These are phyloP conservation scores for Danaus plexippus DNA, from an alignment of 1,140 invertebrate genomes.

Conservation along the genomic window DNA sequence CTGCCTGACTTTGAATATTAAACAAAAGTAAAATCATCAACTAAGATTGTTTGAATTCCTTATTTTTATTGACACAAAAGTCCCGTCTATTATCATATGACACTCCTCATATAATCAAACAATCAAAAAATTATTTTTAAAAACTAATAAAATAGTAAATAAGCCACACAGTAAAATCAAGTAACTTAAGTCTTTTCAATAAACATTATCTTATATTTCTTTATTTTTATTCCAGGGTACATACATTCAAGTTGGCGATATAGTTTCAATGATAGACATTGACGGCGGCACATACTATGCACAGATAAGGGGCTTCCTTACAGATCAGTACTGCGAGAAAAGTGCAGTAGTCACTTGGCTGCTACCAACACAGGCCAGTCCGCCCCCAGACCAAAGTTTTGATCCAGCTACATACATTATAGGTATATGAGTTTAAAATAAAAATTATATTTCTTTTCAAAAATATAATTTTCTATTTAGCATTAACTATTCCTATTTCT, in stretches of 20 bases:
- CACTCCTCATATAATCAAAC: no score
- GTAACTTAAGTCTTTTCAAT: no score
- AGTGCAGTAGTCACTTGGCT: conserved; percentile 95
- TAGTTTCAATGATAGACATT: conserved; percentile 87
- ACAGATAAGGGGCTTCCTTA: conserved; percentile 89
- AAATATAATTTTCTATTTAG: conserved; percentile 10
- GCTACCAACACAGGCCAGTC: conserved; percentile 87
- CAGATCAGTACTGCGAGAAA: conserved; percentile 95
- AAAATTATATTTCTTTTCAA: neutral
- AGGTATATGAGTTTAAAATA: conserved; percentile 72
- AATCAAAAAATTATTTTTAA: no score
- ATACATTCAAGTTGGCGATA: conserved; percentile 92
- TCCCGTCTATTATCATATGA: no score
- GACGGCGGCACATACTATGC: conserved; percentile 88
- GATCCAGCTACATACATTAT: conserved; percentile 93
- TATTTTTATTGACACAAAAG: no score
- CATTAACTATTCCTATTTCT: neutral
- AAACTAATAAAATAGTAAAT: no score
- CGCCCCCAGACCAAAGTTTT: conserved; percentile 83
- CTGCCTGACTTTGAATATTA: no score
- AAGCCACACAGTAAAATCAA: no score
- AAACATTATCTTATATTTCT: neutral
- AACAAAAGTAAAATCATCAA: no score
- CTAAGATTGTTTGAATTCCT: no score
- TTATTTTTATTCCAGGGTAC: conserved; percentile 72